Base-by-base conservation (phyloP, 2,797 vertebrate genomes). In the Bradypodion ventrale region DNA sequence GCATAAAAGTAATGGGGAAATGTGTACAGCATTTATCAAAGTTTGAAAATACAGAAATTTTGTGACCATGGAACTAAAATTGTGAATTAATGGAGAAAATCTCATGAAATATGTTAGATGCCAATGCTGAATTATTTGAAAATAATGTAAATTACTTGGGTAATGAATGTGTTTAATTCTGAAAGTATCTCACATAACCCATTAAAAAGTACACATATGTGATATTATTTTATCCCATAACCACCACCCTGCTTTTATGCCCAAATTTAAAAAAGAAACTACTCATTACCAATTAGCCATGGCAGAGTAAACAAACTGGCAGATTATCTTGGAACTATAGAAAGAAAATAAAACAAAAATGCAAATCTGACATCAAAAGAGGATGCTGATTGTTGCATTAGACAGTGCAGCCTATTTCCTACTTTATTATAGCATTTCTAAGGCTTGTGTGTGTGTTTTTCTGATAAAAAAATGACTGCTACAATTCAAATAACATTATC, bases 11-110 rank as follows among this genome's bases (percentile, higher is more conserved):
- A 49, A 68, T 85, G 86, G 83, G 83, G 25, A 87, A 81, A 79
- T 2, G 4, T 59, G 44, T 83, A 60, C 1, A 0, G 82, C 23
- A 77, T 70, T 29, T 63, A 19, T 25, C 80, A 77, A 19, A 52
- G 27, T 23, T 21, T 88, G 83, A 77, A 56, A 85, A 75, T 13
- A 66, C 83, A 92, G 75, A 72, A 87, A 52, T 78, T 88, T 85
- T 49, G 52, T 65, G 85, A 46, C 86, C 37, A 78, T 84, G 75
- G 78, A 23, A 56, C 49, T 89, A 29, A 79, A 9, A 49, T 72
- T 52, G 60, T 0, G 12, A 81, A n/a, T 7, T 6, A 80, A 89
- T 21, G 62, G 42, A 84, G 68, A 75, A 37, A 59, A 5, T 27
- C 35, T 80, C 32, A 66, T 60, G 62, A 63, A 56, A 75, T 42